These are phyloP conservation scores for Choristoneura fumiferana DNA, from an alignment of 1,140 invertebrate genomes.

Conservation along the genomic window DNA sequence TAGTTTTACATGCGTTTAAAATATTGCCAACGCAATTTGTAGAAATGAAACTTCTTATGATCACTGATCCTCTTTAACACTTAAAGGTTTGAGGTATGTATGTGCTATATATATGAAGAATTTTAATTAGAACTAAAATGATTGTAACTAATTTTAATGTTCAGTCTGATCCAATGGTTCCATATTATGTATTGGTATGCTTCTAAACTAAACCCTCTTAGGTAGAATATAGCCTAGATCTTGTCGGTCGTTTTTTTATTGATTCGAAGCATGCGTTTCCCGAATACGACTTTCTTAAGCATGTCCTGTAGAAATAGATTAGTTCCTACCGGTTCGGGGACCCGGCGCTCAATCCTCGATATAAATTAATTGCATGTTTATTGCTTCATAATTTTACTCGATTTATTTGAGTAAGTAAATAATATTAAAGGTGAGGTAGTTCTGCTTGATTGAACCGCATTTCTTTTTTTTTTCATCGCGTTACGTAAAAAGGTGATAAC, in stretches of 20 bases:
- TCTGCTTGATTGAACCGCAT: conserved; percentile 5
- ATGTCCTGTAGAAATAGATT: conserved; percentile 51
- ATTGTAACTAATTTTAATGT: conserved; percentile 25
- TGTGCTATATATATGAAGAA: neutral
- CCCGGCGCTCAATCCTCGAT: conserved; percentile 35
- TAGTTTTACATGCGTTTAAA: no score
- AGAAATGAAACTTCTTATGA: no score
- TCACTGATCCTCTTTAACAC: no score
- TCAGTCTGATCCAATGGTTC: conserved; percentile 59
- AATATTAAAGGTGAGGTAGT: conserved; percentile 3
- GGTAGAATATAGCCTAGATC: conserved; percentile 48
- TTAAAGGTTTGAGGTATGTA: conserved; percentile 22
- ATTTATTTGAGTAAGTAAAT: conserved; percentile 15
- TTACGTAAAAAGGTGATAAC: neutral
- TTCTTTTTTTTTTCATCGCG: conserved; percentile 2
- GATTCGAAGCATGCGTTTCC: conserved; percentile 56
- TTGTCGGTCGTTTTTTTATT: conserved; percentile 37
- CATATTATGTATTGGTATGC: conserved; percentile 45
- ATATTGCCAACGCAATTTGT: no score
- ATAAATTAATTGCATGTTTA: conserved; percentile 64
- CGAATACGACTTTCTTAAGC: conserved; percentile 50
- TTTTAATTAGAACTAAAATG: neutral
- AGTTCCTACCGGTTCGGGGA: conserved; percentile 34
- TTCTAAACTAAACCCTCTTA: conserved; percentile 48
- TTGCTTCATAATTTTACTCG: conserved; percentile 36